Evolutionary conservation across 1,140 invertebrate species (phyloP).

Genomic region (Dysdera silvatica): DNA sequence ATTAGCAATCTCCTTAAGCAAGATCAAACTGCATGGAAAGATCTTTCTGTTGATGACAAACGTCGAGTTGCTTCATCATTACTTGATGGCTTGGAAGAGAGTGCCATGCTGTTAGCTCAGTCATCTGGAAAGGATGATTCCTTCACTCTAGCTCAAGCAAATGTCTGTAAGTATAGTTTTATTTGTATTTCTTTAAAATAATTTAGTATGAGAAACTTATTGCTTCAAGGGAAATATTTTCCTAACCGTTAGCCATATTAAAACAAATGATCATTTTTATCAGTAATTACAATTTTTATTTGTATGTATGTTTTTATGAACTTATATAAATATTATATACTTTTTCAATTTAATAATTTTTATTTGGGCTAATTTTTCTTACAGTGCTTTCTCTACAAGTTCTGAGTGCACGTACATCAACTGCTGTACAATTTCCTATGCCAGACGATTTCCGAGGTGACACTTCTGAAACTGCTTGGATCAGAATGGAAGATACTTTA

Average conservation of each 20-base stretch:
- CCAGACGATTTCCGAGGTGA: conserved; percentile 26
- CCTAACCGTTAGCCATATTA: no score
- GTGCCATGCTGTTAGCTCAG: conserved; percentile 81
- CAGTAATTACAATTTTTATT: background rate
- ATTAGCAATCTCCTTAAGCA: conserved; percentile 83
- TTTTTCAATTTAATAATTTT: background rate
- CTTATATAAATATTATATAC: background rate
- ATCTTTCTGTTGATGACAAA: conserved; percentile 55
- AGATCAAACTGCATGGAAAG: conserved; percentile 78
- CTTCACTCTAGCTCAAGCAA: conserved; percentile 68
- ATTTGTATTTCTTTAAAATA: background rate
- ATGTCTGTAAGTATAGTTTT: conserved; percentile 64
- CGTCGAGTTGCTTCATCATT: conserved; percentile 75
- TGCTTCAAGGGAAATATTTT: no score
- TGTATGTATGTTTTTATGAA: background rate
- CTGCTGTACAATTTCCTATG: conserved; percentile 28
- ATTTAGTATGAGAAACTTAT: no score
- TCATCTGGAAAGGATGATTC: conserved; percentile 63
- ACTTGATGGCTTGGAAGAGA: conserved; percentile 79
- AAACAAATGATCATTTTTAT: background rate
- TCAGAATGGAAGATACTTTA: conserved; percentile 32
- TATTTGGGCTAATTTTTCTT: background rate
- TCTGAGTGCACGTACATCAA: conserved; percentile 26
- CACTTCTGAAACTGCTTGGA: conserved; percentile 25
- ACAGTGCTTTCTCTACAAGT: conserved; percentile 32